Conservation (phyloP, 2,888 invertebrate genomes). For the Callinectes sapidus region DNA sequence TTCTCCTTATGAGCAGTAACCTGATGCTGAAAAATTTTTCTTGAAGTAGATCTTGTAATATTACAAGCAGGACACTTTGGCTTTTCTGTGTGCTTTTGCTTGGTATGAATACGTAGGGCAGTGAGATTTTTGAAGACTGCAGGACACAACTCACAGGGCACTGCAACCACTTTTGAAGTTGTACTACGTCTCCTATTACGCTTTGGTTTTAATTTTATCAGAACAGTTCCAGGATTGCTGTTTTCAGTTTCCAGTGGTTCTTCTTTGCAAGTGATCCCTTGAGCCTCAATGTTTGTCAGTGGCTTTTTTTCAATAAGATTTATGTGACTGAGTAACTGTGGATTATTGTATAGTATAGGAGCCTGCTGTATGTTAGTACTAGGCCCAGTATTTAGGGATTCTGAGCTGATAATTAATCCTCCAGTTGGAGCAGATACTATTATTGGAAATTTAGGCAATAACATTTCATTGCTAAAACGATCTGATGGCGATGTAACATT, state of each 20-base stretch:
- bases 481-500: background rate
- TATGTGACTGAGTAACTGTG: background rate
- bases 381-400: background rate
- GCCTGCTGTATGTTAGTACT: background rate
- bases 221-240: background rate
- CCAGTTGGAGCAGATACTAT: background rate
- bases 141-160: conserved; percentile 41
- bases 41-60: conserved; percentile 22
- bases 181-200: background rate
- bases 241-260: conserved; percentile 25
- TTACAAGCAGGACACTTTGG: conserved; percentile 53
- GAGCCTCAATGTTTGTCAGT: background rate
- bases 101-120: conserved; percentile 39
- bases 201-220: background rate
- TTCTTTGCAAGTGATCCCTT: background rate
- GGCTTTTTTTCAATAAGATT: background rate
- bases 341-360: background rate
- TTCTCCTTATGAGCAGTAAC: conserved; percentile 47
- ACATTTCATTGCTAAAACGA: background rate
- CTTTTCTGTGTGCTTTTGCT: conserved; percentile 40
- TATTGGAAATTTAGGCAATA: background rate
- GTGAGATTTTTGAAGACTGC: conserved; percentile 42
- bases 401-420: conserved; percentile 1
- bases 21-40: conserved; percentile 54
- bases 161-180: background rate